phyloP scores from a whole-genome alignment of 2,797 vertebrate species.

The Spinibarbus caldwelli region DNA sequence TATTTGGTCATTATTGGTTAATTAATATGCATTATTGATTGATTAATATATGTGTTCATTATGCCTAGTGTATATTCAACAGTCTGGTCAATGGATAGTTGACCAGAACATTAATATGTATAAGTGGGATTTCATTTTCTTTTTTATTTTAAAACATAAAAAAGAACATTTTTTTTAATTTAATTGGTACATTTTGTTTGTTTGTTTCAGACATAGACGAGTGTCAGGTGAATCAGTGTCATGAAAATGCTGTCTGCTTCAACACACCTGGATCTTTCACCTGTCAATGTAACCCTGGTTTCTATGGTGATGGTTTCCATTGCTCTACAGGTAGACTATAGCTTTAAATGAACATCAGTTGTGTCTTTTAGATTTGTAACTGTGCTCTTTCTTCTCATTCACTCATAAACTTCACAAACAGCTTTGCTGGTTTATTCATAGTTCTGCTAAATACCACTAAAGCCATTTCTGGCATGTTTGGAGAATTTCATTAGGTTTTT shows the following conservation, averaged over 20 bases:
- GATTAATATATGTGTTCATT: not conserved
- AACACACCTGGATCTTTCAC: conserved; percentile 88
- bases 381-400: not conserved
- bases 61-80: not conserved
- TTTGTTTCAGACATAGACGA: conserved; percentile 85
- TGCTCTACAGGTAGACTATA: conserved; percentile 73
- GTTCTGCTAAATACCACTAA: not conserved
- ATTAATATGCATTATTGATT: not conserved
- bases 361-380: not conserved
- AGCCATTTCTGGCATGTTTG: not conserved
- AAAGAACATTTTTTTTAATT: not conserved
- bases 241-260: conserved; percentile 83
- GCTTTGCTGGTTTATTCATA: not conserved
- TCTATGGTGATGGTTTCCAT: conserved; percentile 85
- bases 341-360: not conserved
- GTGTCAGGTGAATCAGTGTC: conserved; percentile 82
- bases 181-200: not conserved
- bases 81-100: not conserved
- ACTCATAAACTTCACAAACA: not conserved
- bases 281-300: conserved; percentile 87
- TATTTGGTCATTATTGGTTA: not conserved
- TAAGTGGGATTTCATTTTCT: not conserved
- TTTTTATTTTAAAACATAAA: not conserved
- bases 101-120: no score
- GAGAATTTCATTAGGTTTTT: not conserved